A percentile compares a stretch with the other conserved stretches of the same genome.
Conservation (phyloP, 1,140 invertebrate species). For the Stegodyphus dumicola region DNA sequence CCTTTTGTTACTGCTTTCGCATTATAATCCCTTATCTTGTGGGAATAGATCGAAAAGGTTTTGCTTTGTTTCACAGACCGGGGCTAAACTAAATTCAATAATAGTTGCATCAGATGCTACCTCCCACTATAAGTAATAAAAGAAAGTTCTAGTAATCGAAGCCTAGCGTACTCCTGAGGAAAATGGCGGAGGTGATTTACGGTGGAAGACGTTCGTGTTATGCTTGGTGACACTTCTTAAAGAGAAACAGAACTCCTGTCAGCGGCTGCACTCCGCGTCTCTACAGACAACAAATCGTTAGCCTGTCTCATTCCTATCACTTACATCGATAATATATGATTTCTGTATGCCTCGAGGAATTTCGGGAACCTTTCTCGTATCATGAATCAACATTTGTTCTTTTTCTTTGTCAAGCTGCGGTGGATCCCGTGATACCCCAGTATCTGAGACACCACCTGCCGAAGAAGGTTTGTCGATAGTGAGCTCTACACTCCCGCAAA, state of each 20-base stretch:
- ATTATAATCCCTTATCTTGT: no score
- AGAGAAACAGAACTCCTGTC: conserved; percentile 56
- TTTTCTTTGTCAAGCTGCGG: conserved; percentile 51
- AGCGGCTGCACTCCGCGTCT: conserved; percentile 21
- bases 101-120: background rate
- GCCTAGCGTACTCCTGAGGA: conserved; percentile 40
- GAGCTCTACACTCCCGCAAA: conserved; percentile 20
- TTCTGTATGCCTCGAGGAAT: conserved; percentile 54
- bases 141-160: conserved; percentile 47
- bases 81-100: background rate
- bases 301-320: conserved; percentile 53
- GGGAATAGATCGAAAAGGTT: no score
- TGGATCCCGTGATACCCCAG: conserved; percentile 35
- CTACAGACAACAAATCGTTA: conserved; percentile 53
- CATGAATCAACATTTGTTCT: conserved; percentile 58
- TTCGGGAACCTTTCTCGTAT: conserved; percentile 41
- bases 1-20: no score
- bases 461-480: conserved; percentile 1
- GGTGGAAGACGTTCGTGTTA: background rate
- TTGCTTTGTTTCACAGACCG: no score
- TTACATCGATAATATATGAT: conserved; percentile 60
- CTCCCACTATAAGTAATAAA: conserved; percentile 33
- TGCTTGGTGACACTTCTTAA: conserved; percentile 55
- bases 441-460: conserved; percentile 13
- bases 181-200: conserved; percentile 39